Conservation (phyloP, 1,140 invertebrate species). For the Drosophila tristis region DNA sequence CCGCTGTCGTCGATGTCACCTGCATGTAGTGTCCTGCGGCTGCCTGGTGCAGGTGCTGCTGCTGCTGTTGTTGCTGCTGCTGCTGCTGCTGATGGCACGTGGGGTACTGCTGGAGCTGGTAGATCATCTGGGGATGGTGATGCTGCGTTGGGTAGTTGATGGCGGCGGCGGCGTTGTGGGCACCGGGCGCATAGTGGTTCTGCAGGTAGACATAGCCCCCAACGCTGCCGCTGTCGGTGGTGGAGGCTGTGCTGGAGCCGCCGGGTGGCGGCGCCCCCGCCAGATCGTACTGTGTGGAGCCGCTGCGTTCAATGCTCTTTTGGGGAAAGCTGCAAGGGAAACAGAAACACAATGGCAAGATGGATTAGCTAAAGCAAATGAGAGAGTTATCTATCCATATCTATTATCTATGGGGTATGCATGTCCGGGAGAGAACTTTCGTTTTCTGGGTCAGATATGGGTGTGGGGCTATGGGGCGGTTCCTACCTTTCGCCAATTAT, state of each 20-base stretch:
- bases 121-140: constrained; percentile 76
- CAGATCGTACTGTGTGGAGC: constrained; percentile 77
- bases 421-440: constrained; percentile 52
- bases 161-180: constrained; percentile 63
- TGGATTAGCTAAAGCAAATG: not conserved
- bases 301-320: constrained; percentile 81
- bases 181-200: constrained; percentile 79
- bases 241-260: constrained; percentile 51
- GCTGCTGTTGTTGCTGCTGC: constrained; percentile 70
- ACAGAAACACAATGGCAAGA: not conserved
- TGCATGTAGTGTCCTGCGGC: constrained; percentile 61
- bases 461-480: not conserved
- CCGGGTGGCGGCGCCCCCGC: constrained; percentile 54
- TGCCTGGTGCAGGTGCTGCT: constrained; percentile 49
- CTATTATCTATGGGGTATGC: constrained; percentile 6
- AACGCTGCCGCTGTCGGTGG: constrained; percentile 60
- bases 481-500: constrained; percentile 87
- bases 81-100: constrained; percentile 82
- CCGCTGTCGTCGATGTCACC: constrained; percentile 79
- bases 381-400: not conserved
- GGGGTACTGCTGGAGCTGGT: constrained; percentile 80
- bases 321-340: constrained; percentile 80
- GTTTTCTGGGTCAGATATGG: constrained; percentile 36
- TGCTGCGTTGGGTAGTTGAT: constrained; percentile 76
- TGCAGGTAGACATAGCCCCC: constrained; percentile 83